Conservation (phyloP, 1,140 invertebrate species). For the Colletes latitarsis region DNA sequence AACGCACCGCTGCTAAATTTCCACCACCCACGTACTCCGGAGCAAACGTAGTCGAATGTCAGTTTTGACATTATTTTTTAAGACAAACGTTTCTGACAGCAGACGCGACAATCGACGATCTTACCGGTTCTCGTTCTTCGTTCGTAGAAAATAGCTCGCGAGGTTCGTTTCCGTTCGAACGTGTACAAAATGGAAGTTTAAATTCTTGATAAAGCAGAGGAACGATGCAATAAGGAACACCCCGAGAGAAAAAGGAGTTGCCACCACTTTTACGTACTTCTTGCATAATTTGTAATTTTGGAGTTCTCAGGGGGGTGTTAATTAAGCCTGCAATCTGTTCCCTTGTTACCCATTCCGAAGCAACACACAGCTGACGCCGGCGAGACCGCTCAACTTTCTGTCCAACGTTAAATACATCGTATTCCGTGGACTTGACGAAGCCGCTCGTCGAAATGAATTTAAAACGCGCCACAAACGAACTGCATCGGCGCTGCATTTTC, state of each 20-base stretch:
- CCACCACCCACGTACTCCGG: too few species aligned
- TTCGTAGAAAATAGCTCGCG: background rate
- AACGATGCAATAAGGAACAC: constrained; percentile 46
- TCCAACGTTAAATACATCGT: constrained; percentile 36
- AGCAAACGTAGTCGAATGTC: too few species aligned
- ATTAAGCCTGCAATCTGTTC: constrained; percentile 48
- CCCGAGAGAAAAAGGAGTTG: constrained; percentile 21
- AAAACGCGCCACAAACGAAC: background rate
- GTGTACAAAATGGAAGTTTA: constrained; percentile 32
- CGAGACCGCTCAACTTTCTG: constrained; percentile 47
- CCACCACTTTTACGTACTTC: constrained; percentile 8
- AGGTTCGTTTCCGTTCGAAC: background rate
- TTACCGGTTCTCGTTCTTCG: background rate
- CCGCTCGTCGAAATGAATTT: constrained; percentile 23
- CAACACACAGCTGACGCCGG: constrained; percentile 34
- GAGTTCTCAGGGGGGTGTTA: constrained; percentile 35
- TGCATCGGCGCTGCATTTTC: too few species aligned
- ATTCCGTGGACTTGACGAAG: constrained; percentile 2
- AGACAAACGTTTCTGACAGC: too few species aligned
- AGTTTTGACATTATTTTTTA: too few species aligned
- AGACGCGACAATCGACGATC: background rate
- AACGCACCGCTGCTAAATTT: too few species aligned
- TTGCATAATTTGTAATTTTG: constrained; percentile 47
- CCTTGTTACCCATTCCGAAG: constrained; percentile 15
- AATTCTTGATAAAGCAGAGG: constrained; percentile 47